Percentiles rank a stretch among this genome's conserved stretches.
These are phyloP conservation scores for Agapornis canus DNA, from an alignment of 2,797 vertebrate species.

Conservation along the genomic window DNA sequence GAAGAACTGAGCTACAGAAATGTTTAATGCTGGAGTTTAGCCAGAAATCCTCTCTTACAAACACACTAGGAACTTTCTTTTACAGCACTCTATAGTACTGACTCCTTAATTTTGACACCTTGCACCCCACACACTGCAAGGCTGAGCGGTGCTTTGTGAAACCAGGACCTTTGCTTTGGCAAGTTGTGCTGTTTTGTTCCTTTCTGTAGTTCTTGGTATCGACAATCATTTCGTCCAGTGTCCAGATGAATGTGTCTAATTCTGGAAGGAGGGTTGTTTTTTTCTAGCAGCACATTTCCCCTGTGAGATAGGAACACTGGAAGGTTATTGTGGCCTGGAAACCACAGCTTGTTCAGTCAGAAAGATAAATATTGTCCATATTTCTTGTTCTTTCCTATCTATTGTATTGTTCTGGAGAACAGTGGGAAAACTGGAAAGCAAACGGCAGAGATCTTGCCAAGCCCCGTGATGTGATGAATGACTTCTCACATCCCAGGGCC, in stretches of 20 bases:
- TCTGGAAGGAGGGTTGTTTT: conserved; percentile 43
- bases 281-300: background rate
- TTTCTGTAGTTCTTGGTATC: background rate
- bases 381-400: conserved; percentile 63
- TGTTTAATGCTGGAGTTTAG: background rate
- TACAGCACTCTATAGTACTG: background rate
- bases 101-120: background rate
- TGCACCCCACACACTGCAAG: background rate
- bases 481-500: conserved; percentile 49
- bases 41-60: background rate
- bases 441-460: conserved; percentile 14
- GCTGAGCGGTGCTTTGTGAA: background rate
- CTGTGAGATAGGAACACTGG: background rate
- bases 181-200: background rate
- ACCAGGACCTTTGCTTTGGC: background rate
- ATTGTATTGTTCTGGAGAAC: conserved; percentile 35
- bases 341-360: conserved; percentile 3
- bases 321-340: conserved; percentile 10
- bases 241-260: conserved; percentile 25
- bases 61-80: background rate
- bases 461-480: background rate
- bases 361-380: conserved; percentile 63
- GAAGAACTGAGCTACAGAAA: background rate
- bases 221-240: background rate
- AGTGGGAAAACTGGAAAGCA: conserved; percentile 46